A percentile compares a stretch with the other conserved stretches of the same genome.
These are phyloP conservation scores for Leucophora obtusa DNA, from an alignment of 2,888 invertebrate species.

Conservation along the genomic window DNA sequence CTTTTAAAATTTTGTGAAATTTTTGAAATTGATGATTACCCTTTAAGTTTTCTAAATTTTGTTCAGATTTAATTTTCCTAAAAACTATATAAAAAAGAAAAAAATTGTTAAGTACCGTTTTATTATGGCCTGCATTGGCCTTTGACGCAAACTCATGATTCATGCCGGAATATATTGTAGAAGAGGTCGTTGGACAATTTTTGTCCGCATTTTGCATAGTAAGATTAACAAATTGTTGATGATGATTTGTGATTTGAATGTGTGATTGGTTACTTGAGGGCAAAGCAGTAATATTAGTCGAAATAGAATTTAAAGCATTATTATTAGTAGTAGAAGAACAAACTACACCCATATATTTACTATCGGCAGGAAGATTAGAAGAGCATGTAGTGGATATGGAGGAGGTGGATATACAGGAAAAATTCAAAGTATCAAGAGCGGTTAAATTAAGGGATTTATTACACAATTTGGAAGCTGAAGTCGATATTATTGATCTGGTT, in stretches of 20 bases:
- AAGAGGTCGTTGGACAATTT: slow-evolving; percentile 20
- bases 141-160: slow-evolving; percentile 58
- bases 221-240: slow-evolving; percentile 50
- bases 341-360: slow-evolving; percentile 41
- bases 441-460: slow-evolving; percentile 60
- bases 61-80: slow-evolving; percentile 10
- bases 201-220: slow-evolving; percentile 45
- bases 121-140: slow-evolving; percentile 71
- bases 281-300: slow-evolving; percentile 52
- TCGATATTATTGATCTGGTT: slow-evolving; percentile 26
- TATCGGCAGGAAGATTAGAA: slow-evolving; percentile 44
- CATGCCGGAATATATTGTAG: slow-evolving; percentile 18
- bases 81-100: slow-evolving; percentile 22
- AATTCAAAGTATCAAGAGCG: slow-evolving; percentile 40
- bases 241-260: slow-evolving; percentile 49
- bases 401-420: slow-evolving; percentile 29
- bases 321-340: slow-evolving; percentile 10
- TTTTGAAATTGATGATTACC: no score
- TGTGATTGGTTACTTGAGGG: slow-evolving; percentile 58
- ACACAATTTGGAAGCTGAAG: slow-evolving; percentile 52
- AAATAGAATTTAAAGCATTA: slow-evolving; percentile 51
- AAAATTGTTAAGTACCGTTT: slow-evolving; percentile 79
- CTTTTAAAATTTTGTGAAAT: no score
- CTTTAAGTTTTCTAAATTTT: slow-evolving; percentile 51
- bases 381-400: slow-evolving; percentile 33